phyloP scores from a whole-genome alignment of 2,888 invertebrate species.

The Tanytarsus gracilentus region DNA sequence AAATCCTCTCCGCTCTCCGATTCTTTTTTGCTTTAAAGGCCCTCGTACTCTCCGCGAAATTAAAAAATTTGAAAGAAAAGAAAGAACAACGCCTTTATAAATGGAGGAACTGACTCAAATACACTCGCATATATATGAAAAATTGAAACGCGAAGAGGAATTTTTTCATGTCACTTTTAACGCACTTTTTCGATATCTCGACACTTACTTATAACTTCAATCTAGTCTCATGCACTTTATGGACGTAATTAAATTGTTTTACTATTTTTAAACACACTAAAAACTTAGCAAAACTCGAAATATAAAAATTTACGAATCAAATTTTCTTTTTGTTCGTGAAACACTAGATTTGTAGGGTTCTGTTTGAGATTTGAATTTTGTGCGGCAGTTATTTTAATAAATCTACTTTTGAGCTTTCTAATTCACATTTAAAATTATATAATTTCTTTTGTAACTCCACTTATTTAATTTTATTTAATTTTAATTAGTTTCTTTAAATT shows the following conservation, averaged over 20 bases:
- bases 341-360: no score
- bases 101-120: no score
- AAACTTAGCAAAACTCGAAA: constrained; percentile 15
- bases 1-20: no score
- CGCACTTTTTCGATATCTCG: not conserved
- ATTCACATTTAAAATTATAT: no score
- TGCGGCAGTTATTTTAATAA: no score
- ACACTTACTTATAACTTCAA: constrained; percentile 5
- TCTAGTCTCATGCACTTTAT: constrained; percentile 1
- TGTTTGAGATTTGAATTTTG: no score
- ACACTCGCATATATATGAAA: no score
- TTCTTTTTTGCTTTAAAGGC: not conserved
- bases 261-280: constrained; percentile 18
- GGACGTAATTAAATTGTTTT: not conserved
- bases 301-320: not conserved
- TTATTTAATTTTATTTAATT: no score
- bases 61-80: not conserved
- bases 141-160: no score
- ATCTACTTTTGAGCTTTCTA: no score
- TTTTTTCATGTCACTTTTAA: constrained; percentile 14
- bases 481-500: no score
- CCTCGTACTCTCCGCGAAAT: not conserved
- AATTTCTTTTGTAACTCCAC: no score
- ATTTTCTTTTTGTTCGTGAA: not conserved
- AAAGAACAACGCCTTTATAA: constrained; percentile 26